Evolutionary conservation across 1,140 invertebrate genomes (phyloP).

Genomic region (Papilio polyxenes): DNA sequence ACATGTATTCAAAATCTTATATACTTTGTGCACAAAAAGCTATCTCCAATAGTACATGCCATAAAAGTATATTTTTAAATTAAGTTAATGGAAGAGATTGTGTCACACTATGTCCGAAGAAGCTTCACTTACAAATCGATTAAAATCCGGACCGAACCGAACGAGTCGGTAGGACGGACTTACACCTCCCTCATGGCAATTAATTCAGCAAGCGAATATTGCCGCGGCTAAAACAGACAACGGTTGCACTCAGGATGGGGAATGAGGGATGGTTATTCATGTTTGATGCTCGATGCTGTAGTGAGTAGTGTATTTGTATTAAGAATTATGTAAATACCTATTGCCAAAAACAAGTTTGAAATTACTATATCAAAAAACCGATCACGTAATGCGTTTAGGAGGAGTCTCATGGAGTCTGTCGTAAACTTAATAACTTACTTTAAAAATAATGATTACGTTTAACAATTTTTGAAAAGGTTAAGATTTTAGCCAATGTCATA

Average conservation of each 20-base stretch:
- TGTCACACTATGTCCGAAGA: slow-evolving; percentile 58
- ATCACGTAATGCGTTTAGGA: neutral
- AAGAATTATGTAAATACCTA: neutral
- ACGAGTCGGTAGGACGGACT: slow-evolving; percentile 49
- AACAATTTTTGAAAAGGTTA: too few species aligned
- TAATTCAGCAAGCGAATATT: slow-evolving; percentile 77
- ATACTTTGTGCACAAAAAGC: slow-evolving; percentile 11
- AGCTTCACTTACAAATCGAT: slow-evolving; percentile 70
- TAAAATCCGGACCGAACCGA: slow-evolving; percentile 65
- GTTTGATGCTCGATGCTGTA: neutral
- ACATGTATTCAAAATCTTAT: too few species aligned
- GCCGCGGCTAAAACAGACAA: slow-evolving; percentile 78
- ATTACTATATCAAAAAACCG: too few species aligned
- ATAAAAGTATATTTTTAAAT: slow-evolving; percentile 41
- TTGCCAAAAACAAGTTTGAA: neutral
- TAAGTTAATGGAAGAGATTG: slow-evolving; percentile 68
- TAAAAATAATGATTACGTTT: too few species aligned
- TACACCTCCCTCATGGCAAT: slow-evolving; percentile 74
- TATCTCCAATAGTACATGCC: slow-evolving; percentile 22
- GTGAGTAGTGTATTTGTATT: neutral
- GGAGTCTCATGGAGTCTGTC: neutral
- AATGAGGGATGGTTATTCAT: neutral
- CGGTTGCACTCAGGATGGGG: slow-evolving; percentile 45
- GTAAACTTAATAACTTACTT: too few species aligned
- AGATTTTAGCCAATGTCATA: too few species aligned